A percentile compares a stretch with the other conserved stretches of the same genome.
phyloP scores from a whole-genome alignment of 92 coral and sea anemone species.

The Pocillopora meandrina region DNA sequence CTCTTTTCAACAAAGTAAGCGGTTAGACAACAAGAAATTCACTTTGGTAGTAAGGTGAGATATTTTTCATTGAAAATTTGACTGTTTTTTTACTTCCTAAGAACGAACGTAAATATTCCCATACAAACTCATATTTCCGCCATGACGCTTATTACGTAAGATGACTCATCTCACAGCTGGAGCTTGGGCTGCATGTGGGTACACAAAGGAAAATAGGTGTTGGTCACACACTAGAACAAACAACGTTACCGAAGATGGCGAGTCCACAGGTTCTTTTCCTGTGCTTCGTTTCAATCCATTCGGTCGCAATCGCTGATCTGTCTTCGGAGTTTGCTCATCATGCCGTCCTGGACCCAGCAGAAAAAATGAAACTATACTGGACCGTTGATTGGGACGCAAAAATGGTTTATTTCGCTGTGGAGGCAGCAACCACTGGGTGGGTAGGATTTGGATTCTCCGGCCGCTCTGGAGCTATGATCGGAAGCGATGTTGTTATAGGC shows the following conservation, averaged over 20 bases:
- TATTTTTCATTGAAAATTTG: too few species aligned
- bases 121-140: too few species aligned
- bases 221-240: too few species aligned
- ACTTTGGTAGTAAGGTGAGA: too few species aligned
- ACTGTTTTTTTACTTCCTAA: too few species aligned
- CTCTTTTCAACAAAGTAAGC: too few species aligned
- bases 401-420: slow-evolving; percentile 43
- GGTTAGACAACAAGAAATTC: too few species aligned
- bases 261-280: neutral
- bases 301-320: slow-evolving; percentile 18
- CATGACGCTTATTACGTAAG: too few species aligned
- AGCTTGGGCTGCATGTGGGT: too few species aligned
- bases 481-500: slow-evolving; percentile 53
- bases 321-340: slow-evolving; percentile 34
- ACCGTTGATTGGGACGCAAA: slow-evolving; percentile 33
- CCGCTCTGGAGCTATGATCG: slow-evolving; percentile 46
- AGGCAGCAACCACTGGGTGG: slow-evolving; percentile 55
- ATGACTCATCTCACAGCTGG: too few species aligned
- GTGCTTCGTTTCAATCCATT: neutral
- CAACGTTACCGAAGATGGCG: neutral
- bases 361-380: slow-evolving; percentile 49
- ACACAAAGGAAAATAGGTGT: too few species aligned
- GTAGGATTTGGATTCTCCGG: slow-evolving; percentile 56
- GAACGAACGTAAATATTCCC: too few species aligned
- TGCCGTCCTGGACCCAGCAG: slow-evolving; percentile 43